phyloP scores from a whole-genome alignment of 2,113 vertebrate genomes.

The Todiramphus saurophagus region DNA sequence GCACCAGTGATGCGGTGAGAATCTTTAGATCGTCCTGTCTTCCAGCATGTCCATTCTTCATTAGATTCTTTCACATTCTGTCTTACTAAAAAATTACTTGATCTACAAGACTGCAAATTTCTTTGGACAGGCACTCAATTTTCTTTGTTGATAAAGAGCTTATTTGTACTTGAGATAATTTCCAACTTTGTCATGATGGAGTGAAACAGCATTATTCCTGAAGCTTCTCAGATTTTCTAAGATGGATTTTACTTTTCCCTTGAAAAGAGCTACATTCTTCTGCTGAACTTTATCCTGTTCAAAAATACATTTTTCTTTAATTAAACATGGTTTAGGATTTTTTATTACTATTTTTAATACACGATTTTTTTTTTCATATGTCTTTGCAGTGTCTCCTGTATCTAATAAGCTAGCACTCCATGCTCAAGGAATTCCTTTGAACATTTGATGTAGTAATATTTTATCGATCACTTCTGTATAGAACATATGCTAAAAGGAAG shows the following conservation, averaged over 20 bases:
- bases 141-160: background rate
- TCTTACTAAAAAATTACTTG: background rate
- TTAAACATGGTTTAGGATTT: background rate
- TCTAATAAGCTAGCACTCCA: background rate
- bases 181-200: background rate
- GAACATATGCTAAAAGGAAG: constrained; percentile 65
- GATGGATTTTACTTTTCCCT: background rate
- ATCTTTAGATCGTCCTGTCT: background rate
- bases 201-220: background rate
- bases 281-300: background rate
- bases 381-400: background rate
- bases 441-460: constrained; percentile 55
- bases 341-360: background rate
- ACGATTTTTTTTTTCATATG: background rate
- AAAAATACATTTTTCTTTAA: background rate
- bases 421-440: constrained; percentile 45
- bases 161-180: background rate
- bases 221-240: background rate
- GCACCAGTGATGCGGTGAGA: background rate
- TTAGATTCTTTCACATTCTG: constrained; percentile 4
- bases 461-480: constrained; percentile 58
- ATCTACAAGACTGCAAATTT: background rate
- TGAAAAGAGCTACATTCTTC: background rate
- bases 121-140: background rate
- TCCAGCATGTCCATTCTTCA: background rate